phyloP scores from a whole-genome alignment of 2,113 vertebrate genomes.

The Stegostoma tigrinum region DNA sequence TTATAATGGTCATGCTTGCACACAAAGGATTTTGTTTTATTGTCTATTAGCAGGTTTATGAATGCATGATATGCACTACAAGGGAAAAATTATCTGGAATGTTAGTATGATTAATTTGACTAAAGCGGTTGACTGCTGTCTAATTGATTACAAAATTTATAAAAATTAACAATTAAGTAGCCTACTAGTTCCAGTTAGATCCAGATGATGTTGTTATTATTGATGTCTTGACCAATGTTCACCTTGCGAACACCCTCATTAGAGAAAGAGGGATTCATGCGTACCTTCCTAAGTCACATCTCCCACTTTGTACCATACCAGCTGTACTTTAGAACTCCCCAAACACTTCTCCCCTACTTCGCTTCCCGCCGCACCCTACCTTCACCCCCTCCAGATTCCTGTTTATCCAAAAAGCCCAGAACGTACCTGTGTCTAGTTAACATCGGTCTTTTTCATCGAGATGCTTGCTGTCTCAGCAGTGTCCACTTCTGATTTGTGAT shows the following conservation, averaged over 20 bases:
- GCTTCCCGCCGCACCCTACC: too few species aligned
- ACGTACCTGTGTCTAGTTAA: too few species aligned
- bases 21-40: background rate
- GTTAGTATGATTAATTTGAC: background rate
- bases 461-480: too few species aligned
- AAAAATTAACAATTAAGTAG: background rate
- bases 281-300: too few species aligned
- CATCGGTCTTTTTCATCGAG: too few species aligned
- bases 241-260: background rate
- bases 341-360: too few species aligned
- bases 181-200: background rate
- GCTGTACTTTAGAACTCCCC: too few species aligned
- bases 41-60: background rate
- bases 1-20: background rate
- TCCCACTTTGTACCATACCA: too few species aligned
- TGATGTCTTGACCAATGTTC: background rate
- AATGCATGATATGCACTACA: background rate
- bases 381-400: too few species aligned
- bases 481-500: too few species aligned
- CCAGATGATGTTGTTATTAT: background rate
- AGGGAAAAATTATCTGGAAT: background rate
- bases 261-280: background rate
- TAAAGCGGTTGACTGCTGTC: background rate
- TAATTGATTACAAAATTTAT: background rate
- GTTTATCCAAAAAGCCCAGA: too few species aligned